A percentile compares a stretch with the other conserved stretches of the same genome.
These are phyloP conservation scores for Sebastes jordani DNA, from an alignment of 2,797 vertebrate species.

Conservation along the genomic window DNA sequence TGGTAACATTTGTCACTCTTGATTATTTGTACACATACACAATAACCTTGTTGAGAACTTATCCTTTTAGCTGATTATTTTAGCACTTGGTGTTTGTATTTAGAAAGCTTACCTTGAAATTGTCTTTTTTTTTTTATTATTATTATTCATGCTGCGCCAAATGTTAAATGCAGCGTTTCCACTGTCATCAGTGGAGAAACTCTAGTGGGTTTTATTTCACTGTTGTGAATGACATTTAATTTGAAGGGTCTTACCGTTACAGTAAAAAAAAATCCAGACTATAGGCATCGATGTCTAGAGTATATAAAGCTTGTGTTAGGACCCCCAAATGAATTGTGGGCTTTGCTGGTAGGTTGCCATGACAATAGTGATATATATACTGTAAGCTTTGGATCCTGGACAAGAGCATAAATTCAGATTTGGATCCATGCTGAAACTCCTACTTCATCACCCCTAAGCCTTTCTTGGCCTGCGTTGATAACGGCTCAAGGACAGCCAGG, in stretches of 20 bases:
- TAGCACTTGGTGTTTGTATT: constrained; percentile 81
- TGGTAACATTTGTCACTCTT: constrained; percentile 52
- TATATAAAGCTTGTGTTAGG: constrained; percentile 38
- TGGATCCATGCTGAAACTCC: constrained; percentile 39
- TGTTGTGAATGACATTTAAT: constrained; percentile 36
- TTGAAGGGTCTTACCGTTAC: constrained; percentile 26
- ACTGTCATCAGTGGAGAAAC: constrained; percentile 30
- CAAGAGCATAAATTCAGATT: constrained; percentile 20
- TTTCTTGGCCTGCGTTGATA: constrained; percentile 40
- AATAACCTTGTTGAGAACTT: constrained; percentile 67
- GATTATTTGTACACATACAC: constrained; percentile 71
- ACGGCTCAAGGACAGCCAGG: constrained; percentile 50
- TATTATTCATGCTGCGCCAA: constrained; percentile 43
- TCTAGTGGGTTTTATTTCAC: constrained; percentile 37
- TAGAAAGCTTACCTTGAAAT: constrained; percentile 65
- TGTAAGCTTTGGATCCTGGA: constrained; percentile 29
- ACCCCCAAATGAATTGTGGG: constrained; percentile 16
- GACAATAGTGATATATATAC: constrained; percentile 34
- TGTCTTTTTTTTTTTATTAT: constrained; percentile 18
- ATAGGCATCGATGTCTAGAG: constrained; percentile 22
- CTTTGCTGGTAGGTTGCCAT: constrained; percentile 42
- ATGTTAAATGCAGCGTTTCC: constrained; percentile 53
- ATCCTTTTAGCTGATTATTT: constrained; percentile 76
- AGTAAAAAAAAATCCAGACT: constrained; percentile 10
- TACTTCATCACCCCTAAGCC: constrained; percentile 37